A percentile compares a stretch with the other conserved stretches of the same genome.
These are phyloP conservation scores for Macrosteles quadrilineatus DNA, from an alignment of 1,140 invertebrate species.

Conservation along the genomic window DNA sequence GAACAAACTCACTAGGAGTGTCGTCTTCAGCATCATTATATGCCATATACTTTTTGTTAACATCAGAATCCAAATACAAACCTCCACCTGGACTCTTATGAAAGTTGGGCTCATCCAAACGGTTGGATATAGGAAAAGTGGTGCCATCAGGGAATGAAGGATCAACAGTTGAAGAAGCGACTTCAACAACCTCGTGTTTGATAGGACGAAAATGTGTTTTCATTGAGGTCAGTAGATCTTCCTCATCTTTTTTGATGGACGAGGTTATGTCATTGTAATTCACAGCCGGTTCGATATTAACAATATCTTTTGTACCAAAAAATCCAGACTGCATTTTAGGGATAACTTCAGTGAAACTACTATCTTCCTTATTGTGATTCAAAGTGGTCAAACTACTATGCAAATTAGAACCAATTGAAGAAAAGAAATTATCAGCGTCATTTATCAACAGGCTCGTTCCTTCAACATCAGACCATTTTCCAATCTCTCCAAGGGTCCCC, in stretches of 20 bases:
- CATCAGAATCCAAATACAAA: slow-evolving; percentile 50
- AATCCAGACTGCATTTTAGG: slow-evolving; percentile 44
- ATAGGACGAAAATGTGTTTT: slow-evolving; percentile 78
- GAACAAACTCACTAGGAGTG: slow-evolving; percentile 50
- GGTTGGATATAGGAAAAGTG: slow-evolving; percentile 65
- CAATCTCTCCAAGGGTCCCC: neutral
- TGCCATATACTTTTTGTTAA: slow-evolving; percentile 56
- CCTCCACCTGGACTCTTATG: slow-evolving; percentile 48
- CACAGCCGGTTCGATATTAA: neutral
- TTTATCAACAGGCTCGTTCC: slow-evolving; percentile 31
- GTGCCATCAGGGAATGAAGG: slow-evolving; percentile 62
- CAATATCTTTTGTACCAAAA: slow-evolving; percentile 4
- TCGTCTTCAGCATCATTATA: slow-evolving; percentile 48
- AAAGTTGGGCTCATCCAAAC: slow-evolving; percentile 56
- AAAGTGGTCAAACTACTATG: slow-evolving; percentile 42
- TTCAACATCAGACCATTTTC: slow-evolving; percentile 38
- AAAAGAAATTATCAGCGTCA: slow-evolving; percentile 36
- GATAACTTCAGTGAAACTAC: slow-evolving; percentile 59
- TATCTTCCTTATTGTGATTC: slow-evolving; percentile 59
- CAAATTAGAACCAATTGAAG: slow-evolving; percentile 31
- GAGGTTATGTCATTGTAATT: neutral
- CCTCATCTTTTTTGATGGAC: slow-evolving; percentile 53
- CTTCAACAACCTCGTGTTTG: slow-evolving; percentile 56
- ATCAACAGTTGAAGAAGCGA: neutral
- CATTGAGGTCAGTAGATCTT: slow-evolving; percentile 69